Percentiles rank a stretch among this genome's conserved stretches.
phyloP scores from a whole-genome alignment of 2,113 vertebrate species.

The Ophthalmolycus amberensis region DNA sequence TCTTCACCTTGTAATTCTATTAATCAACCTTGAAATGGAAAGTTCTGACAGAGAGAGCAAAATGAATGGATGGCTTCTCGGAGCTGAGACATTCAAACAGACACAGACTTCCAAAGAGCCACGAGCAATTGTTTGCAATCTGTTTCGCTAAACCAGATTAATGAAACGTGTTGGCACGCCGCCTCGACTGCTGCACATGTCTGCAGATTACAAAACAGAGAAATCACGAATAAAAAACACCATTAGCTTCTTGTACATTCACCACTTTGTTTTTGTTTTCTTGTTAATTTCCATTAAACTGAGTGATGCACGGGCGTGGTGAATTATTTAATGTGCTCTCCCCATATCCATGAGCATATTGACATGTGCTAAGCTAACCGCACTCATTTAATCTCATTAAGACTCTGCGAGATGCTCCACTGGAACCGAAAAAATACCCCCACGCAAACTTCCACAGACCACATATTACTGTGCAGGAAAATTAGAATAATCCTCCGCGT shows the following conservation, averaged over 20 bases:
- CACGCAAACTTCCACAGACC: conserved; percentile 69
- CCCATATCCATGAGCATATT: conserved; percentile 66
- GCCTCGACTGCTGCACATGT: conserved; percentile 47
- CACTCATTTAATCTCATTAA: conserved; percentile 81
- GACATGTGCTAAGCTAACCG: conserved; percentile 72
- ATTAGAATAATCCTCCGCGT: conserved; percentile 75
- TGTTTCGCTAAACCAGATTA: conserved; percentile 72
- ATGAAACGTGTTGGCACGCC: conserved; percentile 59
- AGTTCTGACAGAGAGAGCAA: conserved; percentile 36
- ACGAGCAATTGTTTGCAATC: conserved; percentile 55
- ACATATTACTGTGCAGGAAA: conserved; percentile 56
- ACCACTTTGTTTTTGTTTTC: conserved; percentile 53
- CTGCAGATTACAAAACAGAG: conserved; percentile 52
- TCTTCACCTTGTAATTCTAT: conserved; percentile 60
- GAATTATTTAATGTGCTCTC: conserved; percentile 74
- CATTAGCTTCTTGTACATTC: conserved; percentile 58
- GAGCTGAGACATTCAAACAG: conserved; percentile 31
- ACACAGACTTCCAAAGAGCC: conserved; percentile 7
- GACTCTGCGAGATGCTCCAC: conserved; percentile 59
- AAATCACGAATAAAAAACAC: conserved; percentile 62
- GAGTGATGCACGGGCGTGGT: conserved; percentile 69
- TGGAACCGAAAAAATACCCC: conserved; percentile 60
- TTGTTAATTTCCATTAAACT: conserved; percentile 64
- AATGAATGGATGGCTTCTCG: conserved; percentile 48
- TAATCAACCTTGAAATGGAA: conserved; percentile 50